Conservation (phyloP, 1,140 invertebrate species). For the Drosophila yakuba region DNA sequence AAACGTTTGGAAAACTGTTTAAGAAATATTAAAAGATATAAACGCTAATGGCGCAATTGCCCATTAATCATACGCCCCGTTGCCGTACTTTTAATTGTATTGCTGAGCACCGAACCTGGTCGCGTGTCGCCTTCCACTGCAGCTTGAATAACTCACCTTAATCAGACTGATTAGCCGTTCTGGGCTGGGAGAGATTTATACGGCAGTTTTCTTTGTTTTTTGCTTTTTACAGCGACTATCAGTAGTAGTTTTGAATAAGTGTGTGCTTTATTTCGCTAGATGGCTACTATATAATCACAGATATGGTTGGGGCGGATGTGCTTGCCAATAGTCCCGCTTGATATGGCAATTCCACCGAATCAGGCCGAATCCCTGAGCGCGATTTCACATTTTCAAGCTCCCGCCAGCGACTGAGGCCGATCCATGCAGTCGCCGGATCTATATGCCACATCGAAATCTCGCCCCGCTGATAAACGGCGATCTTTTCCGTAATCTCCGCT, state of each 20-base stretch:
- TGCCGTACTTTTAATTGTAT: constrained; percentile 4
- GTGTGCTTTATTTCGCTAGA: not conserved
- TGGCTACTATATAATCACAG: constrained; percentile 64
- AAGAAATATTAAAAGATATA: not conserved
- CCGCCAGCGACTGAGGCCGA: constrained; percentile 57
- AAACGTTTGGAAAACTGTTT: too few relatives aligned
- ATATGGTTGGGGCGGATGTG: constrained; percentile 45
- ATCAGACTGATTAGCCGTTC: constrained; percentile 46
- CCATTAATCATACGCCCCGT: constrained; percentile 60
- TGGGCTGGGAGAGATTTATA: constrained; percentile 16
- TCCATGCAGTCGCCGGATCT: constrained; percentile 8
- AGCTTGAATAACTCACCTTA: constrained; percentile 54
- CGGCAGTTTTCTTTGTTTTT: constrained; percentile 34
- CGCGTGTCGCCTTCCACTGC: constrained; percentile 51
- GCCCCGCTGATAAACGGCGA: constrained; percentile 46
- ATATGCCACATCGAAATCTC: constrained; percentile 43
- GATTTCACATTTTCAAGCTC: constrained; percentile 75
- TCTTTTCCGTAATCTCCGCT: constrained; percentile 37
- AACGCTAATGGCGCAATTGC: not conserved
- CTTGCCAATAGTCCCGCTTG: constrained; percentile 33
- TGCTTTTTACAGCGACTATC: constrained; percentile 24
- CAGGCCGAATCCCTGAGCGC: constrained; percentile 27
- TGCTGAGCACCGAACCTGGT: constrained; percentile 41
- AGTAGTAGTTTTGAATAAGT: constrained; percentile 15
- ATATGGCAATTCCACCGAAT: constrained; percentile 20